phyloP scores from a whole-genome alignment of 2,113 vertebrate genomes.

The Pangasianodon hypophthalmus region DNA sequence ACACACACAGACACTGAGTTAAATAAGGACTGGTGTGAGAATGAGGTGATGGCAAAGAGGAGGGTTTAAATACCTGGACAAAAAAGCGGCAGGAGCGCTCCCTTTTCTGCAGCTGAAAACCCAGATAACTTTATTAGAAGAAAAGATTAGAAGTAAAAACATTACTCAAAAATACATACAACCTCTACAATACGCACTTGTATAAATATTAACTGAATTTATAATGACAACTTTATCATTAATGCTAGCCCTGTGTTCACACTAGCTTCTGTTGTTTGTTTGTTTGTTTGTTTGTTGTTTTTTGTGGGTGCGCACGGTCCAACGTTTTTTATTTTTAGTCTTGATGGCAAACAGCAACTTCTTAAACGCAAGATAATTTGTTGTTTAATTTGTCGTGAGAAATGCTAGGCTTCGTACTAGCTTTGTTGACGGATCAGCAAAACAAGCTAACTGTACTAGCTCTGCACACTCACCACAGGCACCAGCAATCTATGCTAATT shows the following conservation, averaged over 20 bases:
- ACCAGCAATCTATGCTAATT: not conserved
- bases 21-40: not conserved
- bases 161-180: slow-evolving; percentile 28
- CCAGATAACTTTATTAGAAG: slow-evolving; percentile 65
- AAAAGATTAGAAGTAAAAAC: not conserved
- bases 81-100: slow-evolving; percentile 98
- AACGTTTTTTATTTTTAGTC: not conserved
- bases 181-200: slow-evolving; percentile 57
- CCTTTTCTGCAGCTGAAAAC: slow-evolving; percentile 98
- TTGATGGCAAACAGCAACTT: not conserved
- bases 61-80: slow-evolving; percentile 88
- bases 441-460: not conserved
- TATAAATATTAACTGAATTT: not conserved
- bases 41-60: not conserved
- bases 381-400: not conserved
- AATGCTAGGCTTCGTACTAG: not conserved
- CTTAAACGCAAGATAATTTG: not conserved
- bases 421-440: not conserved
- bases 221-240: not conserved
- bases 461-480: not conserved
- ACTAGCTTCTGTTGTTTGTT: not conserved
- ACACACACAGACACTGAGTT: not conserved
- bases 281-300: not conserved
- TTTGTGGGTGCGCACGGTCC: not conserved
- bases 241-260: not conserved